A percentile compares a stretch with the other conserved stretches of the same genome.
Evolutionary conservation across 1,140 invertebrate genomes (phyloP).

Genomic region (Halictus rubicundus): DNA sequence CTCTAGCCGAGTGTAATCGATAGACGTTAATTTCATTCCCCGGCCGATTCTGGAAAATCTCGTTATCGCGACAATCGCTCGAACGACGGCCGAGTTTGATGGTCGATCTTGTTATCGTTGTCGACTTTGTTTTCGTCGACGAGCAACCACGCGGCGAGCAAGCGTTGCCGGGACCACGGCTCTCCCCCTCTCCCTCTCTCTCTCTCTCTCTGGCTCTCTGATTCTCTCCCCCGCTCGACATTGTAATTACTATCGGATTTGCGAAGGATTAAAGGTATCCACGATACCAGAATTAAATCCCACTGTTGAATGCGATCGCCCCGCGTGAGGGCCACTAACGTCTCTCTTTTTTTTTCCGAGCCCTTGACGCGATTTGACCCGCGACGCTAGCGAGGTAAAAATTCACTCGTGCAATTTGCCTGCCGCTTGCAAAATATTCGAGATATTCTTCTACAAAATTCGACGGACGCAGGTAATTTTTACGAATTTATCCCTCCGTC

Average conservation of each 20-base stretch:
- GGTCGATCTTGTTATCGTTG: slow-evolving; percentile 32
- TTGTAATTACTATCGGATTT: slow-evolving; percentile 1
- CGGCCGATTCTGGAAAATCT: slow-evolving; percentile 36
- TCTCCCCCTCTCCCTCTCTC: no score
- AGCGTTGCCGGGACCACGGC: no score
- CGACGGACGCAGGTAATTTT: no score
- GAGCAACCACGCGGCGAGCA: not conserved
- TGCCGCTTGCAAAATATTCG: no score
- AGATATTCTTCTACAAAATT: no score
- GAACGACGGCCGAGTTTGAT: not conserved
- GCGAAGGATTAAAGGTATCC: not conserved
- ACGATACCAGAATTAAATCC: slow-evolving; percentile 1
- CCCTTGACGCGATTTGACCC: not conserved
- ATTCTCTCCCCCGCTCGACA: not conserved
- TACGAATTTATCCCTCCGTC: no score
- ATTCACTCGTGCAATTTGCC: no score
- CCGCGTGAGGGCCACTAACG: not conserved
- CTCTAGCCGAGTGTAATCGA: slow-evolving; percentile 27
- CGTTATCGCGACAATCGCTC: slow-evolving; percentile 30
- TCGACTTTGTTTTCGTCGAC: slow-evolving; percentile 22
- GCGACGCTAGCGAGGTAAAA: no score
- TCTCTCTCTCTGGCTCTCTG: no score
- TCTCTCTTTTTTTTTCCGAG: no score
- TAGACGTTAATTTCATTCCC: slow-evolving; percentile 46
- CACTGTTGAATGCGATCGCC: not conserved